A percentile compares a stretch with the other conserved stretches of the same genome.
phyloP scores from a whole-genome alignment of 2,113 vertebrate genomes.

The Bungarus multicinctus region DNA sequence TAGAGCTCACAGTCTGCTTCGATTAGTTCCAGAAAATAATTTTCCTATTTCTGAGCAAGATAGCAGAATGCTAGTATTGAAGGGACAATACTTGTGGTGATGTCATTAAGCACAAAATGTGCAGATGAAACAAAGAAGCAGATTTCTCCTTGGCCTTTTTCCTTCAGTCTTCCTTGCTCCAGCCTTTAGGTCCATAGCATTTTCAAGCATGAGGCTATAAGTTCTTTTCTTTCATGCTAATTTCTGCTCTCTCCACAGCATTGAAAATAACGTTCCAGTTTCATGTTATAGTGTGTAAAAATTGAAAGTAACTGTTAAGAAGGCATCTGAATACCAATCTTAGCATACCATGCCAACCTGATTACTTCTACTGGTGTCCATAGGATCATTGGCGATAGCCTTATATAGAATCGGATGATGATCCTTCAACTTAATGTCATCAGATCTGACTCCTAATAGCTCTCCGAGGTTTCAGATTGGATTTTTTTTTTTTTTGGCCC shows the following conservation, averaged over 20 bases:
- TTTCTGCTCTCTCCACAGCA: slow-evolving; percentile 57
- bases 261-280: slow-evolving; percentile 34
- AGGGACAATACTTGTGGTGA: slow-evolving; percentile 33
- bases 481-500: not conserved
- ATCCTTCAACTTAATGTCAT: not conserved
- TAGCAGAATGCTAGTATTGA: slow-evolving; percentile 27
- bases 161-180: not conserved
- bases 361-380: not conserved
- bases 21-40: slow-evolving; percentile 29
- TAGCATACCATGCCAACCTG: not conserved
- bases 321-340: not conserved
- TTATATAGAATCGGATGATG: not conserved
- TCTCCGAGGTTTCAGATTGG: not conserved
- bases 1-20: slow-evolving; percentile 20
- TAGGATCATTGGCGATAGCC: not conserved
- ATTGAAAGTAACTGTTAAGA: slow-evolving; percentile 44
- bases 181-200: slow-evolving; percentile 33
- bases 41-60: slow-evolving; percentile 25
- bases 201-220: slow-evolving; percentile 45
- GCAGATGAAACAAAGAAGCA: slow-evolving; percentile 11
- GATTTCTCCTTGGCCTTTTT: slow-evolving; percentile 29
- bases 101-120: not conserved
- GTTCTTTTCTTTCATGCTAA: slow-evolving; percentile 34
- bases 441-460: not conserved
- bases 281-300: slow-evolving; percentile 32